Evolutionary conservation across 2,888 invertebrate genomes (phyloP).

Genomic region (Operophtera brumata): DNA sequence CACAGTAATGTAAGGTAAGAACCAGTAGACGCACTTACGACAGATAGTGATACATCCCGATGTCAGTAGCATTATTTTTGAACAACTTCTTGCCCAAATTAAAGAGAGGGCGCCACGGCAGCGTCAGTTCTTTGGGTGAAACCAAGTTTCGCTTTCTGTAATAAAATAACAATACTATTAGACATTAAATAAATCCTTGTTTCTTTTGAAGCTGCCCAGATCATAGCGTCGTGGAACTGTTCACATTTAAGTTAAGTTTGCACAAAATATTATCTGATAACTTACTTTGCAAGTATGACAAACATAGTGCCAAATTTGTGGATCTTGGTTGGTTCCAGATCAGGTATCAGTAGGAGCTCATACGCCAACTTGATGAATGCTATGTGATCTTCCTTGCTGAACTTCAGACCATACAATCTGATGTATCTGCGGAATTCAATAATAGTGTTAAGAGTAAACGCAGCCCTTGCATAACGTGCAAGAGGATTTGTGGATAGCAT

Average conservation of each 20-base stretch:
- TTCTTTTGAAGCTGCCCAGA: too few relatives aligned
- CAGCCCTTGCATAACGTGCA: too few relatives aligned
- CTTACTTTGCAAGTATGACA: slow-evolving; percentile 87
- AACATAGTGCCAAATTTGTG: slow-evolving; percentile 86
- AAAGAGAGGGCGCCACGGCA: slow-evolving; percentile 94
- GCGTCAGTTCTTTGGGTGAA: slow-evolving; percentile 87
- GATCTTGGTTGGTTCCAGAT: slow-evolving; percentile 87
- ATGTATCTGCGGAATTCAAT: slow-evolving; percentile 84
- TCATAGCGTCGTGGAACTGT: too few relatives aligned
- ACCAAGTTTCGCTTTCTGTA: slow-evolving; percentile 88
- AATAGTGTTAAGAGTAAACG: too few relatives aligned
- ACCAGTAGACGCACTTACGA: slow-evolving; percentile 61
- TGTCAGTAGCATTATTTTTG: slow-evolving; percentile 75
- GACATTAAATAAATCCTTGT: background rate
- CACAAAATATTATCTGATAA: slow-evolving; percentile 31
- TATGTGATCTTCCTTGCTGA: slow-evolving; percentile 95
- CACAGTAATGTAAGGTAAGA: background rate
- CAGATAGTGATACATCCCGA: slow-evolving; percentile 82
- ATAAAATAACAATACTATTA: slow-evolving; percentile 21
- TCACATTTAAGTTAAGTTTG: too few relatives aligned
- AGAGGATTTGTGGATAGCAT: too few relatives aligned
- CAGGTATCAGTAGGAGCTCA: slow-evolving; percentile 87
- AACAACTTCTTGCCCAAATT: slow-evolving; percentile 82
- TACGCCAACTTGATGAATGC: slow-evolving; percentile 88
- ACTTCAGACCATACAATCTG: slow-evolving; percentile 90